Percentiles rank a stretch among this genome's conserved stretches.
Evolutionary conservation across 1,140 invertebrate genomes (phyloP).

Genomic region (Monomorium pharaonis): DNA sequence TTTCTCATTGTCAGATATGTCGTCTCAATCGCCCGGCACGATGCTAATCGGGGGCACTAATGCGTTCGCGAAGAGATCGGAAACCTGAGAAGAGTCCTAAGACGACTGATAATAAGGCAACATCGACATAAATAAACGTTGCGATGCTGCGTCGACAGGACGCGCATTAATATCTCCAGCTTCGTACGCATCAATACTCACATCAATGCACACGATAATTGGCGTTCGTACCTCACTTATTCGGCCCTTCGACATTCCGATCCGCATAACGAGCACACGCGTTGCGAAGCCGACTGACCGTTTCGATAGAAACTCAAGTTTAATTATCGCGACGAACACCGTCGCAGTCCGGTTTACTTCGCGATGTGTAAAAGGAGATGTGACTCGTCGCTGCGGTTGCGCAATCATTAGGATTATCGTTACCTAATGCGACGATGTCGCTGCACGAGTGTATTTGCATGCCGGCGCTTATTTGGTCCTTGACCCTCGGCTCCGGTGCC

Average conservation of each 20-base stretch:
- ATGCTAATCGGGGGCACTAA: constrained; percentile 3
- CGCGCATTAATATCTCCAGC: background rate
- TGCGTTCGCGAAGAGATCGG: background rate
- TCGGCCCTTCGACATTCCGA: constrained; percentile 16
- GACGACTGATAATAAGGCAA: constrained; percentile 4
- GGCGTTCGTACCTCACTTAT: constrained; percentile 7
- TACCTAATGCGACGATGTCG: constrained; percentile 1
- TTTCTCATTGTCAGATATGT: background rate
- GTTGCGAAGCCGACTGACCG: background rate
- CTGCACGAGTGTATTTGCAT: background rate
- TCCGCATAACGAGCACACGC: background rate
- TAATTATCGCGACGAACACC: constrained; percentile 7
- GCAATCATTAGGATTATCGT: constrained; percentile 45
- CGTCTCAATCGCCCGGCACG: constrained; percentile 17
- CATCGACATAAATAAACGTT: constrained; percentile 30
- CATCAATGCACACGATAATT: constrained; percentile 17
- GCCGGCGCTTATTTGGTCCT: constrained; percentile 22
- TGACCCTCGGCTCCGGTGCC: constrained; percentile 10
- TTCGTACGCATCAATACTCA: background rate
- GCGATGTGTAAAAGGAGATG: background rate
- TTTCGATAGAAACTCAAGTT: constrained; percentile 1
- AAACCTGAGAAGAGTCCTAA: background rate
- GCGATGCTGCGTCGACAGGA: background rate
- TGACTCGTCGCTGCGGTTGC: background rate
- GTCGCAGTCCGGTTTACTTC: background rate